These are phyloP conservation scores for Diuraphis noxia DNA, from an alignment of 1,140 invertebrate species.

Conservation along the genomic window DNA sequence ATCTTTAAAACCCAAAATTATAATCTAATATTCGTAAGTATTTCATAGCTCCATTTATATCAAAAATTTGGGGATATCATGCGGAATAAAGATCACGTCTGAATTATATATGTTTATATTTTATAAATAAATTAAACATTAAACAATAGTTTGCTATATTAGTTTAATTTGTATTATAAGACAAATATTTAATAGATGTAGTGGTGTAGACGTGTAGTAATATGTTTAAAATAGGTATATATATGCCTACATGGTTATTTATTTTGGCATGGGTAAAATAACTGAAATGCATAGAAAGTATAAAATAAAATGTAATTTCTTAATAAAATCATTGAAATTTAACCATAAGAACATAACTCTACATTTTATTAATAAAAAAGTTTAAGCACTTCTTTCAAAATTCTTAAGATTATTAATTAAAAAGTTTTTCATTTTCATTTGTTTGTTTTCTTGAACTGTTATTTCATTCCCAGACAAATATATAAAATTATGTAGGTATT, in stretches of 20 bases:
- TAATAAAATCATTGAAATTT: background rate
- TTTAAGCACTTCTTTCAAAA: background rate
- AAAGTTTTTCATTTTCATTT: conserved; percentile 2
- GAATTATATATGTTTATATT: background rate
- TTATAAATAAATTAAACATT: background rate
- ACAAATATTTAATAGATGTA: background rate
- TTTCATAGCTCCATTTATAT: background rate
- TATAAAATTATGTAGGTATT: background rate
- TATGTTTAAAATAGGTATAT: background rate
- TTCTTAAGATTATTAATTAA: background rate
- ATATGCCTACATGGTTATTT: background rate
- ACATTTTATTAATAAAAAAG: background rate
- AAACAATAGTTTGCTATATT: background rate
- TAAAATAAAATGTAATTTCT: background rate
- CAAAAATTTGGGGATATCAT: background rate
- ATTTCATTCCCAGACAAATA: background rate
- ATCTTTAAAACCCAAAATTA: background rate
- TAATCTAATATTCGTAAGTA: background rate
- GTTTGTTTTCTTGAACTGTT: background rate
- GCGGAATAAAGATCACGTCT: too few species aligned
- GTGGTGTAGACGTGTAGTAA: too few species aligned
- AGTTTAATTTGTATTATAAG: background rate
- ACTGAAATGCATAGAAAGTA: background rate
- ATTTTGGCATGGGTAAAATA: background rate
- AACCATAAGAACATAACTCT: background rate